These are phyloP conservation scores for Rhabdophis nuchalis DNA, from an alignment of 2,797 vertebrate species.

Conservation along the genomic window DNA sequence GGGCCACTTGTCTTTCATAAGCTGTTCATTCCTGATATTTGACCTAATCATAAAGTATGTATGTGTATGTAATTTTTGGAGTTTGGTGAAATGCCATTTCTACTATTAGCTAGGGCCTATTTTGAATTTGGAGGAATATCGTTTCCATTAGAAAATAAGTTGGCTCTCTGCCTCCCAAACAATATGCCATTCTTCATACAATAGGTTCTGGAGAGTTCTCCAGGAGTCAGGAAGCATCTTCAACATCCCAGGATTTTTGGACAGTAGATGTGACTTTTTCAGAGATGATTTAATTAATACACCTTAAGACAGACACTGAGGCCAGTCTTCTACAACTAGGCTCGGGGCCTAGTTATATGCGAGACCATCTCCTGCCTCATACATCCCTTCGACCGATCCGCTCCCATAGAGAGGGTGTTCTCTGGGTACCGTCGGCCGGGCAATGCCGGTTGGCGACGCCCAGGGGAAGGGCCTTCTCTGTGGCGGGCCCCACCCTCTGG, in stretches of 20 bases:
- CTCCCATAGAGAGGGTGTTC: no score
- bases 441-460: no score
- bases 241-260: neutral
- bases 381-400: no score
- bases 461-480: no score
- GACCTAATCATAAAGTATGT: neutral
- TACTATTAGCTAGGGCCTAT: neutral
- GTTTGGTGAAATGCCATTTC: neutral
- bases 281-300: neutral
- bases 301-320: neutral
- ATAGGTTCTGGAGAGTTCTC: neutral
- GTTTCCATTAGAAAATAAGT: neutral
- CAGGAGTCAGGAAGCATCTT: neutral
- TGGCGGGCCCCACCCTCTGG: no score
- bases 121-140: neutral
- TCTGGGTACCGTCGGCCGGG: no score
- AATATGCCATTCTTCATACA: neutral
- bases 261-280: neutral
- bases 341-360: no score
- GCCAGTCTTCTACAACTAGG: neutral
- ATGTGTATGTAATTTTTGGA: neutral
- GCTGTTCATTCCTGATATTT: neutral
- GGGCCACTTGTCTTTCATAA: neutral
- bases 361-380: no score
- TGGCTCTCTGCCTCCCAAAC: neutral